A percentile compares a stretch with the other conserved stretches of the same genome.
These are phyloP conservation scores for Eira barbara DNA, from an alignment of 2,113 vertebrate genomes.

Conservation along the genomic window DNA sequence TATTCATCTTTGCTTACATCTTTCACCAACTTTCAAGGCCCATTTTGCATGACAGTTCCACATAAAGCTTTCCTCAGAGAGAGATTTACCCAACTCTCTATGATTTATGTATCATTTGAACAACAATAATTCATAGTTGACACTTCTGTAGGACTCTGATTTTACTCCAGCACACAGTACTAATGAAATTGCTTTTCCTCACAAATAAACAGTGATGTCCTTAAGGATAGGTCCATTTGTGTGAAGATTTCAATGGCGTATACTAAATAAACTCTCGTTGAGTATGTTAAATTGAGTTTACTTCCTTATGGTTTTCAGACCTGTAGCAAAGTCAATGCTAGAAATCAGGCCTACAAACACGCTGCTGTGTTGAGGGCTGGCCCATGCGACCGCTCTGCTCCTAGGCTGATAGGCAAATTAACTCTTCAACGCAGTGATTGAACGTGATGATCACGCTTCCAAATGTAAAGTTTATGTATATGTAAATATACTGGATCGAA, in stretches of 20 bases:
- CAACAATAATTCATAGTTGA: neutral
- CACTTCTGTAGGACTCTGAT: neutral
- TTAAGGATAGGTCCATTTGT: neutral
- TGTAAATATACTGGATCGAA: neutral
- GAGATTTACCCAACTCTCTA: neutral
- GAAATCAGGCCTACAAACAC: neutral
- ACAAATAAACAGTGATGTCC: neutral
- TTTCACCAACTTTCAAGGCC: neutral
- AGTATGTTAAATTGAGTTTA: neutral
- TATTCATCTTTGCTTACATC: neutral
- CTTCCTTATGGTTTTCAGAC: neutral
- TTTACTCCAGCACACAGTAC: neutral
- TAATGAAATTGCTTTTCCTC: slow-evolving; percentile 12
- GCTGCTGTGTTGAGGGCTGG: rapidly evolving
- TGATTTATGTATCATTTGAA: neutral
- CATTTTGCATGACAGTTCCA: neutral
- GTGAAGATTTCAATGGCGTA: neutral
- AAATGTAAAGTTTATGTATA: neutral
- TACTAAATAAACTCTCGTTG: neutral
- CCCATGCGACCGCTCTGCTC: neutral
- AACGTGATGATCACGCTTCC: neutral
- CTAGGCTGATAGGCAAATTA: neutral
- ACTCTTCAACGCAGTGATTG: neutral
- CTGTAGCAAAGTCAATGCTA: neutral
- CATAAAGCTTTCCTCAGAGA: neutral